Evolutionary conservation across 2,797 vertebrate genomes (phyloP).

Genomic region (Lutjanus campechanus): DNA sequence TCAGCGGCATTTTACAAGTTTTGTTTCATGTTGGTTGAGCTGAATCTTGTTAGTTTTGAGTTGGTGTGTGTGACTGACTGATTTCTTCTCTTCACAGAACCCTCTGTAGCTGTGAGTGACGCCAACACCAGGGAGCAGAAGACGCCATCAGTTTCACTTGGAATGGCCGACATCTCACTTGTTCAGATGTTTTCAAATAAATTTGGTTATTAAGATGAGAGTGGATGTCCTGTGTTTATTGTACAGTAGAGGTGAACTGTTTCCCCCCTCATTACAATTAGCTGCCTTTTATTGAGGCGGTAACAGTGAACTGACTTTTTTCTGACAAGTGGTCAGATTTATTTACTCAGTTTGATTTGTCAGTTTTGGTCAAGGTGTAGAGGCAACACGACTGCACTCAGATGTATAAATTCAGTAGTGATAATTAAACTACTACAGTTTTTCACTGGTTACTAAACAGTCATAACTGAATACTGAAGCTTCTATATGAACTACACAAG

Average conservation of each 20-base stretch:
- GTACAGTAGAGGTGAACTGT: not conserved
- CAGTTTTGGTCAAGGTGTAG: not conserved
- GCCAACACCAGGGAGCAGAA: constrained; percentile 40
- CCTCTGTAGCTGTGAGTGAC: constrained; percentile 50
- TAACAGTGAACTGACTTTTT: not conserved
- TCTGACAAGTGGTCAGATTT: not conserved
- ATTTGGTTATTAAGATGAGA: constrained; percentile 57
- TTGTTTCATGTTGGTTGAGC: not conserved
- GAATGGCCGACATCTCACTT: constrained; percentile 34
- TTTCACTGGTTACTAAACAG: too few species aligned
- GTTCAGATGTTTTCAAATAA: constrained; percentile 81
- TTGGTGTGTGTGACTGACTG: not conserved
- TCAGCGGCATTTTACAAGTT: not conserved
- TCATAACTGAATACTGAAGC: too few species aligned
- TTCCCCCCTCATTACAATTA: too few species aligned
- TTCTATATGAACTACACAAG: too few species aligned
- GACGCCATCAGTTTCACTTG: constrained; percentile 22
- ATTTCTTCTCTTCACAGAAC: constrained; percentile 54
- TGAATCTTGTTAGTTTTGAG: not conserved
- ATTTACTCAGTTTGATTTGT: not conserved
- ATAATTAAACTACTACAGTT: too few species aligned
- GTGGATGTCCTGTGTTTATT: constrained; percentile 30
- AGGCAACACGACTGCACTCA: not conserved
- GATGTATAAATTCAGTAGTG: not conserved
- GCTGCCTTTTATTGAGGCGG: not conserved